Conservation (phyloP, 2,797 vertebrate species). For the Pantherophis vulpinus region DNA sequence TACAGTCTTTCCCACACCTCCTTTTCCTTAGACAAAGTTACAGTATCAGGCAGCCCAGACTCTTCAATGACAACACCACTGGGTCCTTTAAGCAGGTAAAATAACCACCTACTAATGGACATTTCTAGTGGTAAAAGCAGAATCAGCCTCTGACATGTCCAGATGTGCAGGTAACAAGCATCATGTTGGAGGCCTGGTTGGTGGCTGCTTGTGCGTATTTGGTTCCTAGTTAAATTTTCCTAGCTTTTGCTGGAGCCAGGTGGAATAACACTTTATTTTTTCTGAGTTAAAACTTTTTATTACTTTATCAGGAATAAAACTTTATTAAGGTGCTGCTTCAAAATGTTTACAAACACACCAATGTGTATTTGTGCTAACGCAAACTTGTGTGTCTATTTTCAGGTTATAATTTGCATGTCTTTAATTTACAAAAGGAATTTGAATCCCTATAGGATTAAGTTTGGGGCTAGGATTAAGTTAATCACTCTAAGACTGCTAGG, state of each 20-base stretch:
- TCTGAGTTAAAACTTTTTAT: too few relatives aligned
- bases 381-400: background rate
- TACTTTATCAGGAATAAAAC: background rate
- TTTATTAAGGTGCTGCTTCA: background rate
- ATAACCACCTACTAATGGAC: background rate
- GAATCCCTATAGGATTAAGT: background rate
- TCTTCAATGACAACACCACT: background rate
- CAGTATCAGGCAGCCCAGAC: background rate
- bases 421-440: background rate
- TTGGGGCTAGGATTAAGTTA: background rate
- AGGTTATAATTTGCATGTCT: background rate
- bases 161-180: background rate
- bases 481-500: background rate
- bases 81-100: background rate
- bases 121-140: background rate
- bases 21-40: background rate
- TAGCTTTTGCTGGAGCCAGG: background rate
- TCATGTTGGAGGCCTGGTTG: background rate
- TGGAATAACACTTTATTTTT: background rate
- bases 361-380: background rate
- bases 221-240: background rate
- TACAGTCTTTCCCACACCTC: background rate
- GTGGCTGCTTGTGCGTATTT: background rate
- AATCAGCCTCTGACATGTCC: background rate
- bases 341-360: background rate